Conservation (phyloP, 2,888 invertebrate species). For the Calliphora vomitoria region DNA sequence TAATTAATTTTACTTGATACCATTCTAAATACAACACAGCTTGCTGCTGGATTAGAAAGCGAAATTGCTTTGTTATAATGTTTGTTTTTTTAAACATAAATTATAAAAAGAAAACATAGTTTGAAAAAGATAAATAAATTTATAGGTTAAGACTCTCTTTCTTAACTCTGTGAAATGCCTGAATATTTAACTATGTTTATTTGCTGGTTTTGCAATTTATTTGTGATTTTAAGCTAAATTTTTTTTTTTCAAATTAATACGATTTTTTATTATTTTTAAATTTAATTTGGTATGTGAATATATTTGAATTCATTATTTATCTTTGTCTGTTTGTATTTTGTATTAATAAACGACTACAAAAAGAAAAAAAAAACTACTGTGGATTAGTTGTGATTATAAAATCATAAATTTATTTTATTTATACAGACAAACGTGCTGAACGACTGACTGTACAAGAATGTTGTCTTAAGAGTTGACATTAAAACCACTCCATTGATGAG, state of each 20-base stretch:
- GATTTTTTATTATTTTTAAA: neutral
- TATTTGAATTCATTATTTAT: slow-evolving; percentile 46
- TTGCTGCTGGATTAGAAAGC: too few species aligned
- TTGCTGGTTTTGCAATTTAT: slow-evolving; percentile 38
- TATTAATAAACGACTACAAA: neutral
- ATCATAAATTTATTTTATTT: neutral
- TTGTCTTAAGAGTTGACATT: neutral
- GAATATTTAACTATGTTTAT: slow-evolving; percentile 18
- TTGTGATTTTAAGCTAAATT: neutral
- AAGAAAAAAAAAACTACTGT: too few species aligned
- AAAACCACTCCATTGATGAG: neutral
- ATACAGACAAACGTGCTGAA: neutral
- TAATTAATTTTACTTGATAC: too few species aligned
- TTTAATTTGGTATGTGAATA: slow-evolving; percentile 17
- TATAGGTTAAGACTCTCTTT: neutral
- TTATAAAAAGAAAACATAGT: too few species aligned
- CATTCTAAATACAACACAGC: too few species aligned
- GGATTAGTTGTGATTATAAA: neutral
- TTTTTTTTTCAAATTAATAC: slow-evolving; percentile 11
- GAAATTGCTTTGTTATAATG: too few species aligned
- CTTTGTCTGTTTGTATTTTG: slow-evolving; percentile 24
- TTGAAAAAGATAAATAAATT: too few species aligned
- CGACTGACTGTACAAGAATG: neutral
- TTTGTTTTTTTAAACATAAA: too few species aligned
- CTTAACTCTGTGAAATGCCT: neutral